Conservation (phyloP, 2,888 invertebrate genomes). For the Metacarcinus magister region DNA sequence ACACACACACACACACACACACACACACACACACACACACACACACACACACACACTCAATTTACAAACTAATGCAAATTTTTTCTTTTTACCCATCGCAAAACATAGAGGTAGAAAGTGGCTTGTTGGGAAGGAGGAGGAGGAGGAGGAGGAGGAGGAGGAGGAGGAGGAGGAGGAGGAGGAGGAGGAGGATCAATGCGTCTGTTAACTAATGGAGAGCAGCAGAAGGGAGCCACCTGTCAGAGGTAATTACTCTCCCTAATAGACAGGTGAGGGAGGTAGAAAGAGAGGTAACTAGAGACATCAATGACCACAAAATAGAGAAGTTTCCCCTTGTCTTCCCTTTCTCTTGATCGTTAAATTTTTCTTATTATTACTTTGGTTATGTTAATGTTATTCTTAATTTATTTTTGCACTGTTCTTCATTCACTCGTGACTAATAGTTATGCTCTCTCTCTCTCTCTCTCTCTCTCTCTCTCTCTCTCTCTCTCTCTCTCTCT, state of each 20-base stretch:
- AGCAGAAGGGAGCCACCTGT: background rate
- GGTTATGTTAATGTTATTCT: no score
- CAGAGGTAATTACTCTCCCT: background rate
- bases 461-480: constrained; percentile 87
- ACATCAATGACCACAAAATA: no score
- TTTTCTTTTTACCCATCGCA: background rate
- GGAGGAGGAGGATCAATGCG: background rate
- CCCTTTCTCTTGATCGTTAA: no score
- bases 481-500: constrained; percentile 86
- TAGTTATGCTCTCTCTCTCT: constrained; percentile 85
- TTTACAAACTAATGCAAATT: background rate
- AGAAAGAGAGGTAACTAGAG: background rate
- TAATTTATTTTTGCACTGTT: no score
- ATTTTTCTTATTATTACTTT: no score
- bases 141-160: constrained; percentile 43
- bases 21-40: constrained; percentile 45
- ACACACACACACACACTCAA: constrained; percentile 55
- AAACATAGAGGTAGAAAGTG: background rate
- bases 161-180: background rate
- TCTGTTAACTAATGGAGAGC: background rate
- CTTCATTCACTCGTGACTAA: no score
- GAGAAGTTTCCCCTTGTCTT: no score
- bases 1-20: constrained; percentile 60
- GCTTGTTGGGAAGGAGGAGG: background rate
- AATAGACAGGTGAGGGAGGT: background rate